phyloP scores from a whole-genome alignment of 2,113 vertebrate genomes.

The Mohoua ochrocephala region DNA sequence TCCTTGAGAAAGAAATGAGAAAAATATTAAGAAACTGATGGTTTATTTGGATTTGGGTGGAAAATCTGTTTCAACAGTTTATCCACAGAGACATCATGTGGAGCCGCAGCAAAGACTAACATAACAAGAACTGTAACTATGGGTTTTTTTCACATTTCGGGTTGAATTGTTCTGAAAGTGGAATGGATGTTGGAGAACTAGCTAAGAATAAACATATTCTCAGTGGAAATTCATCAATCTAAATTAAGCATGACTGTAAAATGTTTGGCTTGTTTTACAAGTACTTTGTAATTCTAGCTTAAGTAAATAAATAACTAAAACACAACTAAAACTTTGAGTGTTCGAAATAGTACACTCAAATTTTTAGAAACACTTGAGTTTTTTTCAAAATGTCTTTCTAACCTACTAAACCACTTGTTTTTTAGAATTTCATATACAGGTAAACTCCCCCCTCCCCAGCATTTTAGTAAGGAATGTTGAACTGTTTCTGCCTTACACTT shows the following conservation, averaged over 20 bases:
- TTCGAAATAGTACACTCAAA: neutral
- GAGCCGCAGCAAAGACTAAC: neutral
- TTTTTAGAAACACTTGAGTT: neutral
- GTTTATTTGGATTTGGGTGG: neutral
- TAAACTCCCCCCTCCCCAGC: rapidly evolving
- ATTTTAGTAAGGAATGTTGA: neutral
- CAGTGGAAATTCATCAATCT: neutral
- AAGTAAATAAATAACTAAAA: neutral
- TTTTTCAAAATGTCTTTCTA: neutral
- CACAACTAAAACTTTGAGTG: neutral
- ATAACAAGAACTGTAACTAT: neutral
- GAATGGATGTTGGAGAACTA: neutral
- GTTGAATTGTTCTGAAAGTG: neutral
- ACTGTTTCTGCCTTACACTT: neutral
- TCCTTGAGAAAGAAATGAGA: neutral
- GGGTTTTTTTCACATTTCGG: neutral
- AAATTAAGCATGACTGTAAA: neutral
- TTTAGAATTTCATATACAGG: neutral
- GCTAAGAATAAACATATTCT: neutral
- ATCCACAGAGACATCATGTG: neutral
- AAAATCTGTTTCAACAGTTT: neutral
- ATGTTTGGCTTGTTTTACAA: neutral
- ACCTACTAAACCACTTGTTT: neutral
- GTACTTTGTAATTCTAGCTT: neutral
- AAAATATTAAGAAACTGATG: neutral